Percentiles rank a stretch among this genome's conserved stretches.
phyloP scores from a whole-genome alignment of 2,888 invertebrate species.

The Lucinisca nassula region DNA sequence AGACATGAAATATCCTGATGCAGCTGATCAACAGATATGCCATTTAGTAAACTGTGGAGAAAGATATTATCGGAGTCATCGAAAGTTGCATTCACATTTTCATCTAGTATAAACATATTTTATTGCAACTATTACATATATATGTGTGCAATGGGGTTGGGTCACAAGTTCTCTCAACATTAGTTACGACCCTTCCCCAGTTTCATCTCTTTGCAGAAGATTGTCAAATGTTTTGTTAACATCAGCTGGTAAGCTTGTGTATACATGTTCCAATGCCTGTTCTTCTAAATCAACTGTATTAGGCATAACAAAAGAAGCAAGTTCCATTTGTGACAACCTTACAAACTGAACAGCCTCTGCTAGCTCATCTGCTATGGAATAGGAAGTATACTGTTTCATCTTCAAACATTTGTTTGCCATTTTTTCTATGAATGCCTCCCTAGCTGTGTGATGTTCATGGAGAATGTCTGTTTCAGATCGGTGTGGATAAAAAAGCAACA shows the following conservation, averaged over 20 bases:
- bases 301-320: neutral
- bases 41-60: neutral
- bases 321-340: neutral
- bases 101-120: too few species aligned
- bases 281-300: neutral
- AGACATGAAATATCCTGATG: neutral
- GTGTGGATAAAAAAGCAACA: slow-evolving; percentile 48
- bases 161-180: too few species aligned
- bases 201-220: neutral
- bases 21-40: neutral
- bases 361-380: neutral
- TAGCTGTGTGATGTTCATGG: slow-evolving; percentile 20
- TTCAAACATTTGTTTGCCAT: neutral
- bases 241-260: neutral
- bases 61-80: neutral
- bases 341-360: neutral
- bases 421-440: slow-evolving; percentile 48
- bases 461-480: slow-evolving; percentile 31
- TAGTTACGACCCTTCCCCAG: too few species aligned
- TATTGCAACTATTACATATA: too few species aligned
- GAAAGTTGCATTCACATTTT: neutral
- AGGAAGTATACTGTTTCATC: neutral
- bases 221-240: neutral
- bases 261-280: neutral
- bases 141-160: too few species aligned